Percentiles rank a stretch among this genome's conserved stretches.
These are phyloP conservation scores for Cheilosia urbana DNA, from an alignment of 2,888 invertebrate genomes.

Conservation along the genomic window DNA sequence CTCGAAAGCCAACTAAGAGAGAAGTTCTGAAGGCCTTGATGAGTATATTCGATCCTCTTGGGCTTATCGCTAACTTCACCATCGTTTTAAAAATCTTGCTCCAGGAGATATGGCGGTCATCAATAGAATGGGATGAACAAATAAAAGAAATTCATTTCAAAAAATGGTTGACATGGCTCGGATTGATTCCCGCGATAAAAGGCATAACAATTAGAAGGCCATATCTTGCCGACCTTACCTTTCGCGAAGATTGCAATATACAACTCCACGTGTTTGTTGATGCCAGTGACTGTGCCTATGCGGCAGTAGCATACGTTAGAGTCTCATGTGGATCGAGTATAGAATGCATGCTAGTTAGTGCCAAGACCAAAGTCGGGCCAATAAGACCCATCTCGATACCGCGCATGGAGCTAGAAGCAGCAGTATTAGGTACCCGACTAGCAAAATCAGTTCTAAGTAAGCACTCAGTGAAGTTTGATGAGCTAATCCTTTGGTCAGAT, in stretches of 20 bases:
- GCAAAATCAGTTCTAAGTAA: not conserved
- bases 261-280: constrained; percentile 9
- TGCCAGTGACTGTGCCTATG: constrained; percentile 4
- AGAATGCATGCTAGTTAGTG: not conserved
- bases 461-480: not conserved
- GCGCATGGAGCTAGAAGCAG: too few relatives aligned
- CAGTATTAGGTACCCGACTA: accelerated
- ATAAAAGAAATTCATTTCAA: not conserved
- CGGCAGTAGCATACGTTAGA: constrained; percentile 11
- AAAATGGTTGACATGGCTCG: constrained; percentile 9
- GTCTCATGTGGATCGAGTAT: not conserved
- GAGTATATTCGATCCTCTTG: constrained; percentile 79
- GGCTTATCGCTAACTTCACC: constrained; percentile 75
- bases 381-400: accelerated
- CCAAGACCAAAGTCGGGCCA: constrained; percentile 12
- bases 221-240: not conserved
- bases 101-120: constrained; percentile 20
- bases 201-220: not conserved
- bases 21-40: constrained; percentile 74
- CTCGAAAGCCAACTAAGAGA: constrained; percentile 71
- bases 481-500: too few relatives aligned
- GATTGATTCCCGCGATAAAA: not conserved
- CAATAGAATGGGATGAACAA: constrained; percentile 26
- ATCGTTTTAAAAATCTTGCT: too few relatives aligned
- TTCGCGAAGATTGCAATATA: not conserved